These are phyloP conservation scores for Entosphenus tridentatus DNA, from an alignment of 2,113 vertebrate genomes.

Conservation along the genomic window DNA sequence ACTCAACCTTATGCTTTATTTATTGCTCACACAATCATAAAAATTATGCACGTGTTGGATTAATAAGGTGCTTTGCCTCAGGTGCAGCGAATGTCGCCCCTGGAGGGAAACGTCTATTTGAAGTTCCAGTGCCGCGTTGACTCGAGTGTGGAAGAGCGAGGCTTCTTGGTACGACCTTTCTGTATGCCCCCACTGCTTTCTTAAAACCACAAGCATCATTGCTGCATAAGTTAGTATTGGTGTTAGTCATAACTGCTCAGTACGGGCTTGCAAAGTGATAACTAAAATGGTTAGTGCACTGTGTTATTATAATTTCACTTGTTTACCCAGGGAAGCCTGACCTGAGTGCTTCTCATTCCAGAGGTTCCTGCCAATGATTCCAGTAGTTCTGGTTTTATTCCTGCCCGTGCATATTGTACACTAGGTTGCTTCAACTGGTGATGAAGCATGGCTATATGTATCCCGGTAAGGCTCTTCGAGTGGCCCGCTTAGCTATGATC, in stretches of 20 bases:
- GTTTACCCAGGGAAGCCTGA: not conserved
- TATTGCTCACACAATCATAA: not conserved
- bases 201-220: not conserved
- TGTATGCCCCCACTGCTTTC: not conserved
- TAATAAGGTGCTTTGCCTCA: conserved; percentile 14
- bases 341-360: not conserved
- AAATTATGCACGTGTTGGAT: not conserved
- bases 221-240: not conserved
- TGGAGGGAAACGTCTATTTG: conserved; percentile 72
- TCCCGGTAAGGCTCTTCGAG: too few species aligned
- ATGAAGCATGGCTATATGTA: too few species aligned
- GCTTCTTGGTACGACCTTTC: conserved; percentile 58
- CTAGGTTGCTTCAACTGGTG: too few species aligned
- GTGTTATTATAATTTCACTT: not conserved
- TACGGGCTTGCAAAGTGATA: not conserved
- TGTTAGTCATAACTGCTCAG: not conserved
- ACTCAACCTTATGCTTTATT: not conserved
- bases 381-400: too few species aligned
- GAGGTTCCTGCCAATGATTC: too few species aligned
- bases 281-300: not conserved
- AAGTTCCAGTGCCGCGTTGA: conserved; percentile 72
- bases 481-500: too few species aligned
- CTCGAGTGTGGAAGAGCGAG: conserved; percentile 51
- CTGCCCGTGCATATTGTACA: too few species aligned
- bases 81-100: conserved; percentile 66